A percentile compares a stretch with the other conserved stretches of the same genome.
phyloP scores from a whole-genome alignment of 2,113 vertebrate genomes.

The Actenoides lindsayi region DNA sequence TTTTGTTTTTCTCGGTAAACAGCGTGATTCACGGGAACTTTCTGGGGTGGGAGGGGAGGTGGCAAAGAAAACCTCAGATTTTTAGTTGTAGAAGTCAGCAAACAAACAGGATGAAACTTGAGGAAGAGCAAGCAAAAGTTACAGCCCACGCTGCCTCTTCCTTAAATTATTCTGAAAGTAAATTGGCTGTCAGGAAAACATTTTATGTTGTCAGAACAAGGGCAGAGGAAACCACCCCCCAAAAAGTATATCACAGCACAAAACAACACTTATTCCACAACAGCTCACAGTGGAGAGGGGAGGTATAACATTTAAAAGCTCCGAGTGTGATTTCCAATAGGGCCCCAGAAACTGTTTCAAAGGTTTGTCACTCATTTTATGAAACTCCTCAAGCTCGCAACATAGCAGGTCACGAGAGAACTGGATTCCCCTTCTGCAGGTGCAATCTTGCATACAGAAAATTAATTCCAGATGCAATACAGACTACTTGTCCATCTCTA shows the following conservation, averaged over 20 bases:
- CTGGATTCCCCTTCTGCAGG: constrained; percentile 20
- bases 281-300: not conserved
- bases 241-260: not conserved
- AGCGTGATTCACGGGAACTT: not conserved
- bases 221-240: not conserved
- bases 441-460: constrained; percentile 22
- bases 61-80: not conserved
- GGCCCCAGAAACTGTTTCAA: not conserved
- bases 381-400: not conserved
- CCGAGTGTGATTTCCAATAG: not conserved
- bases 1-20: not conserved
- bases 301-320: not conserved
- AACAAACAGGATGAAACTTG: not conserved
- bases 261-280: not conserved
- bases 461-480: constrained; percentile 25
- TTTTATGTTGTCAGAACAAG: not conserved
- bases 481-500: not conserved
- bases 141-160: not conserved
- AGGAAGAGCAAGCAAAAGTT: not conserved
- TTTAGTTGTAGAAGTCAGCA: not conserved
- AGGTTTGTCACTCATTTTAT: not conserved
- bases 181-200: not conserved
- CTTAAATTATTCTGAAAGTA: not conserved
- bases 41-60: not conserved
- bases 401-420: not conserved